Evolutionary conservation across 2,888 invertebrate species (phyloP).

Genomic region (Papilio gigon): DNA sequence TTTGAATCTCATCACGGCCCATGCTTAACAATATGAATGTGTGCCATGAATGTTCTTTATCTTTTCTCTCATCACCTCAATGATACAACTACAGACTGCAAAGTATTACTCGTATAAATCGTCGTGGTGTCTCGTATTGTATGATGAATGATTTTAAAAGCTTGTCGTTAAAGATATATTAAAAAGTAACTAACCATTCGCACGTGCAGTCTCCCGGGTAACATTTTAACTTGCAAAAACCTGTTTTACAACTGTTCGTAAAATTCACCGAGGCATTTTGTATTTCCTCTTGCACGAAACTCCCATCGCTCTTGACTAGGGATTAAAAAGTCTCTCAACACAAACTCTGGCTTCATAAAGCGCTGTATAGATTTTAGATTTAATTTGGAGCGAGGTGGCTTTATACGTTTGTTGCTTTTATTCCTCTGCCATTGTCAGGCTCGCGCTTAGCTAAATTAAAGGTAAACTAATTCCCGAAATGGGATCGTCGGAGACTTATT

Average conservation of each 20-base stretch:
- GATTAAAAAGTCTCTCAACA: constrained; percentile 43
- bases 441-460: constrained; percentile 72
- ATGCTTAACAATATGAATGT: constrained; percentile 16
- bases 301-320: constrained; percentile 14
- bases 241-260: constrained; percentile 5
- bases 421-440: constrained; percentile 55
- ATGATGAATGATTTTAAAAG: not conserved
- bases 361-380: constrained; percentile 59
- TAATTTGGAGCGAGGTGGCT: constrained; percentile 51
- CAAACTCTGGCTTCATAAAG: constrained; percentile 49
- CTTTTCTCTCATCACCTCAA: not conserved
- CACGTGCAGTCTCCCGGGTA: constrained; percentile 5
- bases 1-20: constrained; percentile 27
- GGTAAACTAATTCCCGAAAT: constrained; percentile 76
- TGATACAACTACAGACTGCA: not conserved
- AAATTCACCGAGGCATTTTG: constrained; percentile 6
- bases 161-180: not conserved
- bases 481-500: constrained; percentile 51
- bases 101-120: not conserved
- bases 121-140: not conserved
- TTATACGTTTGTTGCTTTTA: constrained; percentile 50
- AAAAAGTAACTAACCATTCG: not conserved
- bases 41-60: not conserved
- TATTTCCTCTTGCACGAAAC: constrained; percentile 8
- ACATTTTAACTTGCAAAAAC: constrained; percentile 16